Percentiles rank a stretch among this genome's conserved stretches.
Conservation (phyloP, 2,888 invertebrate species). For the Oscheius sp. region DNA sequence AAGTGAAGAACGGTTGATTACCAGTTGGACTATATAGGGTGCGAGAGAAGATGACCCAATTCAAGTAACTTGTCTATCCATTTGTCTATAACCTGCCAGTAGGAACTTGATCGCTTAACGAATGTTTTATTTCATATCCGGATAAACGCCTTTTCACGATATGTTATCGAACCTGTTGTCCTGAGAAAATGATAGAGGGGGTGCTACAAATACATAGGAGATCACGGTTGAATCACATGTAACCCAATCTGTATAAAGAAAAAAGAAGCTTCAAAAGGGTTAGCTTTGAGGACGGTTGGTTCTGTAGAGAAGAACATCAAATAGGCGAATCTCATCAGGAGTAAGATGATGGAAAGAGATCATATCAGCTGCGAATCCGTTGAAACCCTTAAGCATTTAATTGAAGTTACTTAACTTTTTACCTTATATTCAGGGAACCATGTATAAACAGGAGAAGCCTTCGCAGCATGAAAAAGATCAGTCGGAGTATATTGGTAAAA, state of each 20-base stretch:
- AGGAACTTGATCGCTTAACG: conserved; percentile 13
- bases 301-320: conserved; percentile 44
- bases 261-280: background rate
- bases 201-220: conserved; percentile 3
- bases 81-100: conserved; percentile 13
- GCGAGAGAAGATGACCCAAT: conserved; percentile 25
- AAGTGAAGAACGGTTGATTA: conserved; percentile 3
- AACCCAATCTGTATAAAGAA: too few relatives aligned
- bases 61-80: conserved; percentile 24
- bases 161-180: conserved; percentile 2
- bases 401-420: background rate
- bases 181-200: background rate
- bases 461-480: conserved; percentile 24
- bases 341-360: conserved; percentile 44
- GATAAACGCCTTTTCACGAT: background rate
- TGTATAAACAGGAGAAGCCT: conserved; percentile 8
- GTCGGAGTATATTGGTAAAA: conserved; percentile 29
- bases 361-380: conserved; percentile 39
- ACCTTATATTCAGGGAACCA: conserved; percentile 18
- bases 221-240: conserved; percentile 1
- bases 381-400: conserved; percentile 36
- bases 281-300: background rate
- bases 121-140: background rate
- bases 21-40: conserved; percentile 4
- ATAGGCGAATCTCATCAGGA: conserved; percentile 40